Evolutionary conservation across 2,113 vertebrate species (phyloP).

Genomic region (Oceanodroma tethys): DNA sequence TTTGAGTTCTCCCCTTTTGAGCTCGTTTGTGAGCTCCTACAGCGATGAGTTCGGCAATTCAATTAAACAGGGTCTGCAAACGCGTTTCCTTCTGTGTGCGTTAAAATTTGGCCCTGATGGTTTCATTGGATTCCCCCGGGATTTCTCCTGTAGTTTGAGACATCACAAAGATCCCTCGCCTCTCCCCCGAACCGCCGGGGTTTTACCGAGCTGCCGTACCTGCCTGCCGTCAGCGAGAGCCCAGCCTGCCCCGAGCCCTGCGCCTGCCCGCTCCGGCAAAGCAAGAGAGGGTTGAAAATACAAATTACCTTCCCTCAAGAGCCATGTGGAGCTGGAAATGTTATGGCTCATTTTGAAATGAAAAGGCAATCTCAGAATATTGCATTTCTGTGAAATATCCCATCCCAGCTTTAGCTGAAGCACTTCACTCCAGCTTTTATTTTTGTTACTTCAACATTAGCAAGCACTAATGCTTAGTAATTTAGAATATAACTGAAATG

Average conservation of each 20-base stretch:
- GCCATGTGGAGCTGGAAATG: neutral
- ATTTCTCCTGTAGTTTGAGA: neutral
- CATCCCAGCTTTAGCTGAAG: neutral
- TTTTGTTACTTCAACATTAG: neutral
- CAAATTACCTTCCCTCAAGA: neutral
- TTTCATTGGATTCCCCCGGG: neutral
- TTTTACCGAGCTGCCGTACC: neutral
- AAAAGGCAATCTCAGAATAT: slow-evolving; percentile 42
- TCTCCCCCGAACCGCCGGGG: rapidly evolving
- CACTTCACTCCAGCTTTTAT: neutral
- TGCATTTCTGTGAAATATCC: neutral
- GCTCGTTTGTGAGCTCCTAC: neutral
- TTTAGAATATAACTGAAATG: neutral
- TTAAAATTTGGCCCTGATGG: neutral
- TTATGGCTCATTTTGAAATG: slow-evolving; percentile 38
- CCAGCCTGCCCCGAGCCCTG: neutral
- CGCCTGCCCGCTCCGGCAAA: neutral
- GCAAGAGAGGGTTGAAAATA: neutral
- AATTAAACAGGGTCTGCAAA: neutral
- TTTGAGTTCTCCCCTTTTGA: neutral
- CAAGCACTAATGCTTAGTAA: neutral
- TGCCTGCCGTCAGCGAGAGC: neutral
- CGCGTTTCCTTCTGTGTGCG: rapidly evolving
- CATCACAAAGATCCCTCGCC: neutral
- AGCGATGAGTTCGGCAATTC: rapidly evolving